A percentile compares a stretch with the other conserved stretches of the same genome.
Evolutionary conservation across 2,797 vertebrate species (phyloP).

Genomic region (Sebastes kiyomatsui): DNA sequence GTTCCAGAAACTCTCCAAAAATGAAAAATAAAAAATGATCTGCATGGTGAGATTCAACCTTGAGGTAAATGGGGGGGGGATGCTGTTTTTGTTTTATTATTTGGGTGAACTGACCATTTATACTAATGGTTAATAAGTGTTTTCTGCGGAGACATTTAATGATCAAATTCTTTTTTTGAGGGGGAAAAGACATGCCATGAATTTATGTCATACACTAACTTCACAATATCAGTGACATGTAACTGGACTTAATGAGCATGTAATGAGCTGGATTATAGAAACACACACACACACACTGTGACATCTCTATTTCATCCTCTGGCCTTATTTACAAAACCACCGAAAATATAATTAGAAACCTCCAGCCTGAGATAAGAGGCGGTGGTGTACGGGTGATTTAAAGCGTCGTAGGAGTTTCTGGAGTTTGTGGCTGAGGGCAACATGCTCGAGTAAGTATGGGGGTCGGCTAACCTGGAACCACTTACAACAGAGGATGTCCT

Average conservation of each 20-base stretch:
- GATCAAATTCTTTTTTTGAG: not conserved
- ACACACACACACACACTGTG: conserved; percentile 18
- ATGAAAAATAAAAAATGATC: not conserved
- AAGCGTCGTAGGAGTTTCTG: conserved; percentile 63
- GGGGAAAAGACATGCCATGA: not conserved
- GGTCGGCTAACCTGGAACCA: conserved; percentile 78
- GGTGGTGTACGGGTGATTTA: conserved; percentile 59
- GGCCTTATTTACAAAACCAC: conserved; percentile 50
- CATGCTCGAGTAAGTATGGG: conserved; percentile 68
- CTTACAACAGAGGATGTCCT: conserved; percentile 80
- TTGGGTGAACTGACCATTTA: not conserved
- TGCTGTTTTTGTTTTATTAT: not conserved
- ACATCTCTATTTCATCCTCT: conserved; percentile 55
- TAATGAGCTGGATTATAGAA: conserved; percentile 43
- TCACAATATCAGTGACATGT: not conserved
- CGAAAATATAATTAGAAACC: conserved; percentile 67
- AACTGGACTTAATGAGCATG: conserved; percentile 37
- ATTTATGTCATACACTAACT: not conserved
- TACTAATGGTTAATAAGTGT: not conserved
- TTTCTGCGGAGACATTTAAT: not conserved
- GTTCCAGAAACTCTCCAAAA: not conserved
- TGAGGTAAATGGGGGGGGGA: not conserved
- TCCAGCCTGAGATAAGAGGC: conserved; percentile 58
- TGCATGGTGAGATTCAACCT: not conserved
- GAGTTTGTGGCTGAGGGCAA: conserved; percentile 74